Evolutionary conservation across 1,140 invertebrate species (phyloP).

Genomic region (Drosophila takahashii): DNA sequence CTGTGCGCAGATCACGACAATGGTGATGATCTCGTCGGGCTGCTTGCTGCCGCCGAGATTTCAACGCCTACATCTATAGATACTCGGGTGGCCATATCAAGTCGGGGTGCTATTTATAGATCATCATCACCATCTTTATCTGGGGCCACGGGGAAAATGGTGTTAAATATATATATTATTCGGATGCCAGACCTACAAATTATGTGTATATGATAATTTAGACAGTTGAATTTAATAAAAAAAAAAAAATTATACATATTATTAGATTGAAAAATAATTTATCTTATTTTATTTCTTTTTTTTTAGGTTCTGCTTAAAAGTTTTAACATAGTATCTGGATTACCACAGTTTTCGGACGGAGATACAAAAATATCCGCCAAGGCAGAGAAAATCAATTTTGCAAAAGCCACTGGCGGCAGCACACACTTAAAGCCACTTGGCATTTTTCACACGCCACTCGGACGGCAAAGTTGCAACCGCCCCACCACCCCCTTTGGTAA

Average conservation of each 20-base stretch:
- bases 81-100: conserved; percentile 29
- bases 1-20: conserved; percentile 48
- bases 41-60: conserved; percentile 59
- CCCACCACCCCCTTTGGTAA: not conserved
- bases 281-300: too few relatives aligned
- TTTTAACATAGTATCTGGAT: too few relatives aligned
- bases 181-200: not conserved
- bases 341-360: conserved; percentile 7
- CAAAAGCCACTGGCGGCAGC: conserved; percentile 10
- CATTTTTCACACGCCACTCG: conserved; percentile 58
- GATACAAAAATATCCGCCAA: not conserved
- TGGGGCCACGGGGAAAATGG: not conserved
- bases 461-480: not conserved
- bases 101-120: conserved; percentile 53
- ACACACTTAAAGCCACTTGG: conserved; percentile 29
- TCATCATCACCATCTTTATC: conserved; percentile 14
- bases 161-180: too few relatives aligned
- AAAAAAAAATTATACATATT: too few relatives aligned
- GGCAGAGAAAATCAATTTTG: conserved; percentile 56
- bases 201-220: not conserved
- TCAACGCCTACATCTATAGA: conserved; percentile 61
- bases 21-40: conserved; percentile 43
- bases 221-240: too few relatives aligned
- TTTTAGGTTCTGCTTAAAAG: too few relatives aligned
- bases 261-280: too few relatives aligned